phyloP scores from a whole-genome alignment of 2,797 vertebrate genomes.

The Naso thynnoides region DNA sequence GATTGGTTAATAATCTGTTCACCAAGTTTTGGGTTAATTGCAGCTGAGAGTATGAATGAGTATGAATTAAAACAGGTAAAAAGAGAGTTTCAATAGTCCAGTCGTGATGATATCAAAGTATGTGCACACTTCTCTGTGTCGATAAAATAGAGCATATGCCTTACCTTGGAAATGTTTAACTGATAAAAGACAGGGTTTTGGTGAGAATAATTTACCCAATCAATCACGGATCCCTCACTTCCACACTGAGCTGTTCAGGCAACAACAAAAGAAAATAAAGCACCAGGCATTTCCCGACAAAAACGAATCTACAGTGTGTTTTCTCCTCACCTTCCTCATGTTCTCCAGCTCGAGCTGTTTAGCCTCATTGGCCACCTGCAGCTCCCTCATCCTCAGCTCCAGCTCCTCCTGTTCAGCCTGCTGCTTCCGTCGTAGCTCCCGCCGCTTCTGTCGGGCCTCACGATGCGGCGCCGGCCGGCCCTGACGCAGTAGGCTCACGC shows the following conservation, averaged over 20 bases:
- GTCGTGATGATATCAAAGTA: no score
- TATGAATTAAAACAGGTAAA: no score
- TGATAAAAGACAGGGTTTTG: no score
- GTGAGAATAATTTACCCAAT: no score
- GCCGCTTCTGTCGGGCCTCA: conserved; percentile 90
- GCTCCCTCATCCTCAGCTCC: conserved; percentile 93
- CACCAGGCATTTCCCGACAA: conserved; percentile 24
- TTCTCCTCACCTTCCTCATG: conserved; percentile 89
- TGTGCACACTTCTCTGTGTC: no score
- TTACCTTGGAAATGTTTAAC: no score
- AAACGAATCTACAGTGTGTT: neutral
- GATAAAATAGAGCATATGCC: no score
- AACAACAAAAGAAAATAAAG: neutral
- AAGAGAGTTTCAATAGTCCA: no score
- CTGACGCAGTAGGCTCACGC: conserved; percentile 86
- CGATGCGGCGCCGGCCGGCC: conserved; percentile 90
- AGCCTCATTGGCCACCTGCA: conserved; percentile 92
- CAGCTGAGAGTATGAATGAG: no score
- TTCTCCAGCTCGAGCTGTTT: conserved; percentile 94
- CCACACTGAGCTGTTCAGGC: neutral
- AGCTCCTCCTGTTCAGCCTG: conserved; percentile 93
- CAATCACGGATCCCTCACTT: no score
- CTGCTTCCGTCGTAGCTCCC: conserved; percentile 89
- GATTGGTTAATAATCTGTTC: no score
- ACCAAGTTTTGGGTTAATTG: no score